Percentiles rank a stretch among this genome's conserved stretches.
Evolutionary conservation across 92 coral and sea anemone species (phyloP).

Genomic region (Umimayanthus chanpuru): DNA sequence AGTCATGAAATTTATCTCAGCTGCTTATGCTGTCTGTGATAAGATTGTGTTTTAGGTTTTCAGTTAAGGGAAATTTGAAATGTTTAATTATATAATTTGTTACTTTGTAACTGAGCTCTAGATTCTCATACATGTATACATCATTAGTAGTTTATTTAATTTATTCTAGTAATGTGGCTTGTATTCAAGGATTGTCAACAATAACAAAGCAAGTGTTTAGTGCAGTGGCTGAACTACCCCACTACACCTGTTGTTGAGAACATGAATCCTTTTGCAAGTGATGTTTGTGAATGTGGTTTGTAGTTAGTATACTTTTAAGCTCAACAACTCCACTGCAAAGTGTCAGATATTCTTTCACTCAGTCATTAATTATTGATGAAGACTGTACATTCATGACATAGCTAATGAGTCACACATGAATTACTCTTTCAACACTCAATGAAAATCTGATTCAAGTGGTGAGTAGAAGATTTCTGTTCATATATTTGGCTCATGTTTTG

Average conservation of each 20-base stretch:
- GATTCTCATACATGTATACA: no score
- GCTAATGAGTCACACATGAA: background rate
- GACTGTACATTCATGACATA: background rate
- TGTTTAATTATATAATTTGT: background rate
- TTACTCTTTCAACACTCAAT: background rate
- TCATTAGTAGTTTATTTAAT: no score
- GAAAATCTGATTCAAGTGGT: background rate
- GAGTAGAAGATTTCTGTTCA: background rate
- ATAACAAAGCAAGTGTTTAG: slow-evolving; percentile 15
- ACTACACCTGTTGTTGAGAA: background rate
- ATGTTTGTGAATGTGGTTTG: background rate
- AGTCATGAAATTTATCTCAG: no score
- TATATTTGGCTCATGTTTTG: background rate
- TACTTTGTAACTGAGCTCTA: background rate
- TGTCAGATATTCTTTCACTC: slow-evolving; percentile 14
- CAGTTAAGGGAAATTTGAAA: background rate
- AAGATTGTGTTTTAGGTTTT: no score
- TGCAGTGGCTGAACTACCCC: background rate
- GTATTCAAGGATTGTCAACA: background rate
- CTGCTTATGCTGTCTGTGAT: no score
- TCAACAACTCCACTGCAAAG: background rate
- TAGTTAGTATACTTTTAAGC: background rate
- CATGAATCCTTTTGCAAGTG: background rate
- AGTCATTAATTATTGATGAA: background rate
- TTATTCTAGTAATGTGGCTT: background rate